Conservation (phyloP, 2,113 vertebrate species). For the Epinephelus lanceolatus region DNA sequence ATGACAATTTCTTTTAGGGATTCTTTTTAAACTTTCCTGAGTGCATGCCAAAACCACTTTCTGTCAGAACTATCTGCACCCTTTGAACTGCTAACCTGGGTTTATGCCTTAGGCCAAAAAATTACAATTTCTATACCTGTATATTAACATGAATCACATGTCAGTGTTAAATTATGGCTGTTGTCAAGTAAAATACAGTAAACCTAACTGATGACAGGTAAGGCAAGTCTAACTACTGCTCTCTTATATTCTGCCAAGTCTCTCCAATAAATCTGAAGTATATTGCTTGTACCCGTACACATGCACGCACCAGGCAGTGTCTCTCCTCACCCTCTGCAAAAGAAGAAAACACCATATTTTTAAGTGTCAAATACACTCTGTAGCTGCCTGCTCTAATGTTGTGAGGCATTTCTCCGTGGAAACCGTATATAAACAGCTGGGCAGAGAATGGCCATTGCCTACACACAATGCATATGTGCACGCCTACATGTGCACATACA, state of each 20-base stretch:
- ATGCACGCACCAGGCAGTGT: slow-evolving; percentile 39
- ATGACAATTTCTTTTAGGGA: too few species aligned
- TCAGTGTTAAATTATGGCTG: slow-evolving; percentile 27
- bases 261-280: slow-evolving; percentile 32
- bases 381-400: slow-evolving; percentile 35
- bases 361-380: neutral
- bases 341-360: slow-evolving; percentile 3
- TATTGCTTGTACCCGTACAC: slow-evolving; percentile 18
- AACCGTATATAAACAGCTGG: slow-evolving; percentile 65
- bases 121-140: neutral
- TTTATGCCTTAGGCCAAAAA: neutral
- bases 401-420: slow-evolving; percentile 60
- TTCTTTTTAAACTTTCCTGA: too few species aligned
- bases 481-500: slow-evolving; percentile 10
- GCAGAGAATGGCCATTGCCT: slow-evolving; percentile 47
- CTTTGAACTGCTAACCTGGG: neutral
- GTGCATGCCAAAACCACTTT: neutral
- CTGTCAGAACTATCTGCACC: neutral
- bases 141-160: slow-evolving; percentile 15
- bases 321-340: slow-evolving; percentile 22
- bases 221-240: neutral
- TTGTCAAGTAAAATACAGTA: slow-evolving; percentile 6
- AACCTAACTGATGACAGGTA: slow-evolving; percentile 43
- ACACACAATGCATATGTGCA: slow-evolving; percentile 41
- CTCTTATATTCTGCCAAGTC: slow-evolving; percentile 33